Base-by-base conservation (phyloP, 2,888 invertebrate species). In the Metopia argyrocephala region DNA sequence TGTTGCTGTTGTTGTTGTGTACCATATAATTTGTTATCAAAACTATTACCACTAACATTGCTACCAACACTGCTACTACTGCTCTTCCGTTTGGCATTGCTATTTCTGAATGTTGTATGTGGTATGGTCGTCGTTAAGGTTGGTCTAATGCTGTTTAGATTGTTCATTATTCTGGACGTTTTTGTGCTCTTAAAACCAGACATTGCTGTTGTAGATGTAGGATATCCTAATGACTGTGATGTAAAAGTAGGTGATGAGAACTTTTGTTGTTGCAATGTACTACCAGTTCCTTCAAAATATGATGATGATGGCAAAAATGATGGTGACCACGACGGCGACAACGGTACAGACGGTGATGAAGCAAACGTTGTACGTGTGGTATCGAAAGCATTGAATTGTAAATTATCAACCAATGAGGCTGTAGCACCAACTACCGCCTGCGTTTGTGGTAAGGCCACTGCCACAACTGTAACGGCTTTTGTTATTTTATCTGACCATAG, bases 151-250 rank as follows among this genome's bases (percentile, higher is more conserved):
- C 57, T 79, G 38, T 59, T 69, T 56, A 54, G 65, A 62, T 70
- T 80, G 69, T 76, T 82, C 78, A 79, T 84, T 76, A 75, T 78
- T 79, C 76, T 78, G 66, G 83, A 82, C 65, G 83, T 82, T 76
- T 80, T 81, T 28, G 79, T 75, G 20, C 76, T 70, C 59, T 78
- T 54, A 61, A 75, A 61, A 52, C 74, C 76, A 57, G 84, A 78
- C 52, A 82, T 56, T 28, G 83, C 76, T 62, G 80, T 62, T 31
- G 82, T 65, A 54, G 73, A 57, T 66, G 74, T 73, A 20, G 76
- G 68, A 69, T 78, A 73, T 52, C 50, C 50, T 23, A 9, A 52
- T 20, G 21, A 31, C 9, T 1, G 20, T 50, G 21, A 18, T 50
- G 50, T 21, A 20, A 50, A 4, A 52, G 50, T 12, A 48, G 76